Evolutionary conservation across 2,113 vertebrate species (phyloP).

Genomic region (Gavialis gangeticus): DNA sequence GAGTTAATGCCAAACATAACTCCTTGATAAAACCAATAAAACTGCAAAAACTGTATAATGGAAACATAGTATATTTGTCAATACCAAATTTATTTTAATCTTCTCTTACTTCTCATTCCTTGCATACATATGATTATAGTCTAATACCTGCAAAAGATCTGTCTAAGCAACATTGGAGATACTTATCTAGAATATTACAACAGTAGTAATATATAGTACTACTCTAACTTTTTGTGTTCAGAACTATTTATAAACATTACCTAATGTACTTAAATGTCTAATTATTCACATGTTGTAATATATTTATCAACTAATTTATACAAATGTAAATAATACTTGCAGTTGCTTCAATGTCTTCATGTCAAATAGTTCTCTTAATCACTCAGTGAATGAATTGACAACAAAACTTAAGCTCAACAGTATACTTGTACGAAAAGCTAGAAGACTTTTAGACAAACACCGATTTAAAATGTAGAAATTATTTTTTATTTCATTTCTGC

Average conservation of each 20-base stretch:
- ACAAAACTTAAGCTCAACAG: neutral
- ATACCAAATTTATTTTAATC: neutral
- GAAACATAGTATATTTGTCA: neutral
- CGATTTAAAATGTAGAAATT: neutral
- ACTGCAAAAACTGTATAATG: neutral
- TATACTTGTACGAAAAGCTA: constrained; percentile 8
- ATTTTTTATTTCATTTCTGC: neutral
- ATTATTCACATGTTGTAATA: neutral
- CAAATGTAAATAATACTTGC: constrained; percentile 11
- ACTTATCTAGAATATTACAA: constrained; percentile 10
- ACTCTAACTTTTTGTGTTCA: neutral
- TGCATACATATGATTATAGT: neutral
- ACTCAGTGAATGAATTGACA: constrained; percentile 37
- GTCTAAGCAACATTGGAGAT: neutral
- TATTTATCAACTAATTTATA: neutral
- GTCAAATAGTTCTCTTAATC: neutral
- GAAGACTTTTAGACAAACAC: neutral
- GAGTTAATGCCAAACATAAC: constrained; percentile 16
- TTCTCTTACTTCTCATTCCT: neutral
- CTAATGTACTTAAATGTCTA: neutral
- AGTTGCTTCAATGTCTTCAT: neutral
- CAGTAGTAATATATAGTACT: neutral
- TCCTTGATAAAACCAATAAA: neutral
- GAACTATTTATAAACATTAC: neutral
- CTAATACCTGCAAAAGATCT: constrained; percentile 6